Percentiles rank a stretch among this genome's conserved stretches.
Evolutionary conservation across 2,113 vertebrate genomes (phyloP).

Genomic region (Tichodroma muraria): DNA sequence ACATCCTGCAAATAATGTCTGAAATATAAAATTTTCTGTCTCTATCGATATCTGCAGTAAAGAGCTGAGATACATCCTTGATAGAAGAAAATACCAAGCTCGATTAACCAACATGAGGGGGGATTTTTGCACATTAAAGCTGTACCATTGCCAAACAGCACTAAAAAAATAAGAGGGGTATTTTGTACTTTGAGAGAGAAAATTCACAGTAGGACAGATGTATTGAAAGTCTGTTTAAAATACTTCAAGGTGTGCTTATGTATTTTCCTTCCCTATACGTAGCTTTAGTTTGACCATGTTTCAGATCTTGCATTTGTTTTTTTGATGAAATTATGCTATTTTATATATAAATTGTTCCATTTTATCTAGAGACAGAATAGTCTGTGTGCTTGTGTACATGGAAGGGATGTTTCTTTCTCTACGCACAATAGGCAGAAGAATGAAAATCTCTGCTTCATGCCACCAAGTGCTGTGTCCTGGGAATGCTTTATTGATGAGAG

Average conservation of each 20-base stretch:
- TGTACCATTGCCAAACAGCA: background rate
- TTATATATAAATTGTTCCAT: background rate
- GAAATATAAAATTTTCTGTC: background rate
- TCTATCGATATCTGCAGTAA: background rate
- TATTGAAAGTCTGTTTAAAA: background rate
- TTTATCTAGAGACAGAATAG: background rate
- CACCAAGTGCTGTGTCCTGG: background rate
- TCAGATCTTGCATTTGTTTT: background rate
- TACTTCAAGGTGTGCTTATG: background rate
- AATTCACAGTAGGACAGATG: background rate
- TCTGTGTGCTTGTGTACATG: background rate
- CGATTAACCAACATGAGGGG: background rate
- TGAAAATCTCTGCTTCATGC: background rate
- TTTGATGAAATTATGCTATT: background rate
- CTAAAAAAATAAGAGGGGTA: background rate
- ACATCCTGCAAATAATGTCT: background rate
- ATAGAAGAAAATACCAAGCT: background rate
- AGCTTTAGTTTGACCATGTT: background rate
- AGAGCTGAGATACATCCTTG: background rate
- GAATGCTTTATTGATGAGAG: constrained; percentile 15
- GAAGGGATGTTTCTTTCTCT: background rate
- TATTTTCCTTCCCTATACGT: rapidly evolving
- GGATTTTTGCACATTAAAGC: background rate
- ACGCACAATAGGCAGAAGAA: rapidly evolving
- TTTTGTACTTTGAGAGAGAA: background rate